Conservation (phyloP, 2,797 vertebrate genomes). For the Arctocebus calabarensis region DNA sequence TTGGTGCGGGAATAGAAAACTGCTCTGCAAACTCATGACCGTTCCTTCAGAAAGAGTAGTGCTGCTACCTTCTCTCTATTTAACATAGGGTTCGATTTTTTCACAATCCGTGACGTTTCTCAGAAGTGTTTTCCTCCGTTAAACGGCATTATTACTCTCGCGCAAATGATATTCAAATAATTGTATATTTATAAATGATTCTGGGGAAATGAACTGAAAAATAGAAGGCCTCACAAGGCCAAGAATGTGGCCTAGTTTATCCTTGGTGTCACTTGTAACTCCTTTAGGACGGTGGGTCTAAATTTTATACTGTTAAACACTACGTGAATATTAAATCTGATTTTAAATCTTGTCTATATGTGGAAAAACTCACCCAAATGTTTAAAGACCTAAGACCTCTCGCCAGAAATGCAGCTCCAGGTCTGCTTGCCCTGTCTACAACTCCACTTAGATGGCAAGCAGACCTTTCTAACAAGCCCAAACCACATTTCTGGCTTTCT, state of each 20-base stretch:
- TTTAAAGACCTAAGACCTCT: not conserved
- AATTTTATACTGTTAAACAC: not conserved
- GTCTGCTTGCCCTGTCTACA: not conserved
- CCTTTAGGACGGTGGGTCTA: not conserved
- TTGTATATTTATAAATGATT: not conserved
- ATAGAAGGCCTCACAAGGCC: not conserved
- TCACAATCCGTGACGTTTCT: not conserved
- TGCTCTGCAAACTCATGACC: not conserved
- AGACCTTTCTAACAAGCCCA: not conserved
- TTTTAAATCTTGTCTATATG: not conserved
- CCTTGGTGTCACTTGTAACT: not conserved
- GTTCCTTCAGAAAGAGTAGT: not conserved
- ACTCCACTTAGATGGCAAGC: not conserved
- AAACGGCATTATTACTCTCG: not conserved
- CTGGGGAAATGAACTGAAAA: conserved; percentile 12
- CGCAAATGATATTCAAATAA: not conserved
- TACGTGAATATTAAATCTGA: not conserved
- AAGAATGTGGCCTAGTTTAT: not conserved
- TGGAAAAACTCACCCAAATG: not conserved
- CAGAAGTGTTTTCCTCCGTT: not conserved
- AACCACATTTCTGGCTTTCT: not conserved
- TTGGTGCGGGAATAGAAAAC: not conserved
- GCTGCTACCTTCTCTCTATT: not conserved
- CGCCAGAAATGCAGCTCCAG: not conserved
- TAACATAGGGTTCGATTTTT: not conserved